Conservation (phyloP, 1,140 invertebrate species). For the Aphaenogaster rudis region DNA sequence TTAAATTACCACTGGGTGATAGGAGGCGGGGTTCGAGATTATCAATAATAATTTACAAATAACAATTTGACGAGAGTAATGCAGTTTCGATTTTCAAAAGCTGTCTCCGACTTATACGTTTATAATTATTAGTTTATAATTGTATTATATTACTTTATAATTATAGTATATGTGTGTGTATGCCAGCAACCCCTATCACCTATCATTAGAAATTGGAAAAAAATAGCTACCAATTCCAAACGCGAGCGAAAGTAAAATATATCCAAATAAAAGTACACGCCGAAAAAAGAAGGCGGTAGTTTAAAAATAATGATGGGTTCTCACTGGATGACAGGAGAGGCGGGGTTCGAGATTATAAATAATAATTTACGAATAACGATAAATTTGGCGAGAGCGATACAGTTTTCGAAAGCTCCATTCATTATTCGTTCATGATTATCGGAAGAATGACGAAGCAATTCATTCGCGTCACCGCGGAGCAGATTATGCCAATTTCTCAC, state of each 20-base stretch:
- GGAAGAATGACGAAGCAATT: neutral
- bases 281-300: neutral
- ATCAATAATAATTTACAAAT: too few species aligned
- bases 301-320: neutral
- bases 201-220: neutral
- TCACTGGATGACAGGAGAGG: neutral
- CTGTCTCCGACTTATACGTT: too few species aligned
- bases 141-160: too few species aligned
- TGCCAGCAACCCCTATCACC: neutral
- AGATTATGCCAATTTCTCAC: conserved; percentile 43
- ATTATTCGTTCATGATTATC: neutral
- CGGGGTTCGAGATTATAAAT: neutral
- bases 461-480: neutral
- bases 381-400: neutral
- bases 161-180: neutral
- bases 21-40: neutral
- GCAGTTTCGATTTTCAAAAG: too few species aligned
- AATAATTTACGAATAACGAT: neutral
- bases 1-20: neutral
- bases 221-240: neutral
- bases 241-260: neutral
- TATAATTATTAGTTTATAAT: too few species aligned
- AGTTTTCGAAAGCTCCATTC: neutral
- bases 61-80: too few species aligned
- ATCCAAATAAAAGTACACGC: neutral